Conservation (phyloP, 2,888 invertebrate species). For the Epirrita christyi region DNA sequence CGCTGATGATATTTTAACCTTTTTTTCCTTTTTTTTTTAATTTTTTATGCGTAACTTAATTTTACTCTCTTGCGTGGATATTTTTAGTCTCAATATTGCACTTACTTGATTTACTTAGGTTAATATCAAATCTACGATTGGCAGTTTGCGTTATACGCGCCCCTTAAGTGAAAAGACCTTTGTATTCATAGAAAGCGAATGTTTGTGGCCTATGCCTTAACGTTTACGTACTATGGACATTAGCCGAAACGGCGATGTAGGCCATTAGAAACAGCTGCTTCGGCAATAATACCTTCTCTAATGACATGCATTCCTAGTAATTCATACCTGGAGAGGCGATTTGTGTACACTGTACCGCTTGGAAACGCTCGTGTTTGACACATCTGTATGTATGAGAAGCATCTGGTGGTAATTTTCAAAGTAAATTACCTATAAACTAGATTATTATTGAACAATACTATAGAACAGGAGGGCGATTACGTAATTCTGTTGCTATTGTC, state of each 20-base stretch:
- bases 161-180: too few species aligned
- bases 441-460: constrained; percentile 3
- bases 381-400: constrained; percentile 7
- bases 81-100: too few species aligned
- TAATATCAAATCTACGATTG: too few species aligned
- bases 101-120: too few species aligned
- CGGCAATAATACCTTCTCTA: constrained; percentile 35
- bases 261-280: constrained; percentile 37
- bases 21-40: too few species aligned
- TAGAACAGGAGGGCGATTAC: too few species aligned
- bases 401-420: constrained; percentile 15
- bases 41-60: too few species aligned
- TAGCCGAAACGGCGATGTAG: constrained; percentile 30
- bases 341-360: constrained; percentile 16
- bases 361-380: constrained; percentile 8
- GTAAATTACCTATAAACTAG: constrained; percentile 5
- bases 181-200: constrained; percentile 1
- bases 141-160: too few species aligned
- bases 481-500: too few species aligned
- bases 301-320: constrained; percentile 35
- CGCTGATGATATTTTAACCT: too few species aligned
- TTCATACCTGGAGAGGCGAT: constrained; percentile 28
- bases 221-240: constrained; percentile 21
- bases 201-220: constrained; percentile 9
- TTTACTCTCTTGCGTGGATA: too few species aligned